Base-by-base conservation (phyloP, 2,797 vertebrate genomes). In the Clangula hyemalis region DNA sequence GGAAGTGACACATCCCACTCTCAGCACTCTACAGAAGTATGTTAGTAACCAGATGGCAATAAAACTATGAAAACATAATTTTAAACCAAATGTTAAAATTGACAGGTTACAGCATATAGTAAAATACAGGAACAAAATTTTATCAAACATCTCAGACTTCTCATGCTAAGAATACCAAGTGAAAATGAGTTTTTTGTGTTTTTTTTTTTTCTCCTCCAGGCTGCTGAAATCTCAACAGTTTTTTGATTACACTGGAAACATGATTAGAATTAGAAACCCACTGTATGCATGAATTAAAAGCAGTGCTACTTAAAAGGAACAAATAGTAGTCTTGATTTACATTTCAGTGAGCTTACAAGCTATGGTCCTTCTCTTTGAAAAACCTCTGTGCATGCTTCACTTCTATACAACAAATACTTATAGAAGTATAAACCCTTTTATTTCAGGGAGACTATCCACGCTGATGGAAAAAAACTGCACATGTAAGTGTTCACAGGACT, bases 401-500 rank as follows among this genome's bases (percentile, higher is more conserved):
- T 65, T 76, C 0, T 1, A 43, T 4, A 27, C 7, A 49, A 39
- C 4, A n/a, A 39, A 39, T 43, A 64, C 62, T 64, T 64, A 30
- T 11, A 64, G 36, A 80, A 73, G 6, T 10, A 49, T 10, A 72
- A 81, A 38, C 5, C 8, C 34, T 81, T 75, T 66, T n/a, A 73
- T 54, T 56, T 81, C 43, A 57, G 39, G 36, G 24, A 82, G 5
- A 60, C 30, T 24, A 77, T 30, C 41, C 57, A 51, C 11, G 49
- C 15, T 3, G 20, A 49, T 4, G 15, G 8, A 49, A 80, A 73
- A 24, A 45, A 75, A 19, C 3, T 17, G n/a, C 6, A 45, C 5
- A 5, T 43, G 0, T 3, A 54, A 28, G 8, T 5, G 5, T 47
- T 61, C n/a, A 27, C 1, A 61, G 34, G 41, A 65, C 9, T 14